Base-by-base conservation (phyloP, 2,888 invertebrate species). In the Rhagophthalmus giganteus region DNA sequence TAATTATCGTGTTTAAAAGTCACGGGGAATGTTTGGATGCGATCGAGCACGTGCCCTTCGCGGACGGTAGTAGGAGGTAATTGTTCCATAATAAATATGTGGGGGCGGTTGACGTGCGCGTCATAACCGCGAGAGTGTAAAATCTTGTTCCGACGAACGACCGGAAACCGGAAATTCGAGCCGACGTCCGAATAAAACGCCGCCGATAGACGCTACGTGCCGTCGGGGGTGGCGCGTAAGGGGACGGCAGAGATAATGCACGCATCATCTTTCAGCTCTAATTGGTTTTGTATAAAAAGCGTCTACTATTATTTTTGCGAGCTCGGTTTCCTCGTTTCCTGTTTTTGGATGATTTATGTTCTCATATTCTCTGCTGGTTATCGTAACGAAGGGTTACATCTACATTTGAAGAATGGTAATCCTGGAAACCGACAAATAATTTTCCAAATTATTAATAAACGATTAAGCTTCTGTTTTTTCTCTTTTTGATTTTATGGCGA, bases 101-200 rank as follows among this genome's bases (percentile, higher is more conserved):
- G 54, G 37, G 54, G 55, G 54, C 54, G 57, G 59, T 57, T 59
- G 61, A 60, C 54, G 65, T 56, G 66, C 69, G 65, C 69, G 70
- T 72, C 71, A 73, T 73, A 72, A 71, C 69, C 65, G 64, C 63
- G 60, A 69, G 71, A 75, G 74, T 75, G 73, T 73, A 74, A 74
- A 75, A 68, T 73, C 74, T 73, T 75, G 75, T 75, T 73, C 70
- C 70, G 74, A 70, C 73, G 68, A 71, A 61, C 73, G 73, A 64
- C 73, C 74, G 75, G 75, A 74, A 71, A 70, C 72, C 63, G 71
- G 74, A 75, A 73, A 74, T 74, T 73, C 70, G 66, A 64, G 68
- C 68, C 73, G 73, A 73, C 73, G 73, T 69, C 68, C 70, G 69
- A 69, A 74, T 73, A 74, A 74, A 74, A 73, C 69, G 71, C 69